phyloP scores from a whole-genome alignment of 2,113 vertebrate genomes.

The Ciconia boyciana region DNA sequence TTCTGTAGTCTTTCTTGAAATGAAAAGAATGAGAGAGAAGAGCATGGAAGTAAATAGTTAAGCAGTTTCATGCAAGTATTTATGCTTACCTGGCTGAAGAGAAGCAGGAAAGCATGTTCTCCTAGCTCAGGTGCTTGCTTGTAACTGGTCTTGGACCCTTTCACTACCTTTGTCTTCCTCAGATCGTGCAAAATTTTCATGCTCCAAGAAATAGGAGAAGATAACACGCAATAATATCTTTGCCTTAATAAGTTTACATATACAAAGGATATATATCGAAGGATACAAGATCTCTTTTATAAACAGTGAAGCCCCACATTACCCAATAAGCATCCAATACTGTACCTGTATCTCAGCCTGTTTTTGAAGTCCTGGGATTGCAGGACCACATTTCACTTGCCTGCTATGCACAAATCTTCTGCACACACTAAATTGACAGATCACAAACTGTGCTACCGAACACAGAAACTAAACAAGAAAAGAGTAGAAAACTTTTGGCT shows the following conservation, averaged over 20 bases:
- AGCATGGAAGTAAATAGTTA: background rate
- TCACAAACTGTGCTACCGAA: background rate
- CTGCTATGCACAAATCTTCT: background rate
- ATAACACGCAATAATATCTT: background rate
- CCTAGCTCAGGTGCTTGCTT: constrained; percentile 62
- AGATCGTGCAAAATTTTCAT: constrained; percentile 72
- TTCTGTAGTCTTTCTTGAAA: background rate
- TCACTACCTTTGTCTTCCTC: constrained; percentile 63
- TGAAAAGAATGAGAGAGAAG: background rate
- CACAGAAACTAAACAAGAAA: background rate
- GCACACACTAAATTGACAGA: background rate
- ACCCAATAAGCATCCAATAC: background rate
- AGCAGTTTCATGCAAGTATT: background rate
- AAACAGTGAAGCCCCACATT: background rate
- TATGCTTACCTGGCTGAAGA: constrained; percentile 74
- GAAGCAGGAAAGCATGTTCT: constrained; percentile 66
- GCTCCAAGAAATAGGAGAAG: constrained; percentile 65
- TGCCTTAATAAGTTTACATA: background rate
- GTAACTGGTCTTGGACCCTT: constrained; percentile 49
- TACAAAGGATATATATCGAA: background rate
- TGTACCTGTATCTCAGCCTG: background rate
- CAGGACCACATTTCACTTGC: background rate
- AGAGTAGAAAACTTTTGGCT: background rate
- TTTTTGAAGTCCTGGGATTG: background rate
- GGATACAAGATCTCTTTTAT: background rate